Evolutionary conservation across 2,113 vertebrate species (phyloP), one percentile per base, ranked within the genome.

Genomic region (Calyptommatus sinebrachiatus): DNA sequence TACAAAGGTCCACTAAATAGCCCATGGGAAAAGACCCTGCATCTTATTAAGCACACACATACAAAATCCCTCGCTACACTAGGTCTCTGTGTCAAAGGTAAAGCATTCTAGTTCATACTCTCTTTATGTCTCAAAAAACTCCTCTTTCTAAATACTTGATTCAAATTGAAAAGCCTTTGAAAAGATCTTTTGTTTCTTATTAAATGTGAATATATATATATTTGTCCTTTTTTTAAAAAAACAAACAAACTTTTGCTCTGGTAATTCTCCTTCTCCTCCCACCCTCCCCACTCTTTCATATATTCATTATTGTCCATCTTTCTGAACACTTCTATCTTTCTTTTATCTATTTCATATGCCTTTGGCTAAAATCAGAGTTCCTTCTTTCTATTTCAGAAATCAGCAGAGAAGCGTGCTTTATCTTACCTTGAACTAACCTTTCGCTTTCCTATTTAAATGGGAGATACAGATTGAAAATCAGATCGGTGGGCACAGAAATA

Each of bases 1-100:
- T 94, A 93, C 95, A 94, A 93, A 96, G 95, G 95, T 97, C 94
- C 94, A 94, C 93, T 95, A 95, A 97, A 97, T 90, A 93, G 95
- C 96, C 95, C 94, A 87, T 77, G 96, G 95, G 96, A 96, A 94
- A 94, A 93, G 95, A 95, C 95, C 96, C 94, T 87, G 92, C 93
- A 93, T 95, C 90, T 91, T 88, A 95, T 96, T 95, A 94, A 93
- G 90, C 80, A 85, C 50, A 53, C 50, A 53, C 53, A 16, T 18
- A 57, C 53, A 88, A 87, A 88, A 93, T 73, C 89, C 11, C 14
- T 89, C 89, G 80, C 84, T 83, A 73, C 76, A 24, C 71, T 86
- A 86, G 80, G 83, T 88, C 85, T 89, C 41, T 76, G 50, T 91
- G 89, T 93, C 86, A 89, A 91, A 92, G 87, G 91, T 87, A 93